Percentiles rank a stretch among this genome's conserved stretches.
These are phyloP conservation scores for Pelobates cultripes DNA, from an alignment of 2,797 vertebrate genomes.

Conservation along the genomic window DNA sequence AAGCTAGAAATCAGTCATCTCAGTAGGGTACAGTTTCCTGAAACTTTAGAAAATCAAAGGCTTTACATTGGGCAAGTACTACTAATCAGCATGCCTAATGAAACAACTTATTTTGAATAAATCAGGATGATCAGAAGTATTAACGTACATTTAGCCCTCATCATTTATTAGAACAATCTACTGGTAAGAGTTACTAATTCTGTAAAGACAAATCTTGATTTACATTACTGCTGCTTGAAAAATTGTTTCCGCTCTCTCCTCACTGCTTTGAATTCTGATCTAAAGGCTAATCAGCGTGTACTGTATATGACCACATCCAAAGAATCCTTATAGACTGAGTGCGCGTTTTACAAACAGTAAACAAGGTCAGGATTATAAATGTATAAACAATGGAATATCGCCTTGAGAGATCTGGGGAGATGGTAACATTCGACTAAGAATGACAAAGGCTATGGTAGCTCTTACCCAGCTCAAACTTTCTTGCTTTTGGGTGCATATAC, in stretches of 20 bases:
- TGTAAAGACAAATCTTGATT: not conserved
- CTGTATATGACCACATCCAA: too few relatives aligned
- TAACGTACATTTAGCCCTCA: conserved; percentile 30
- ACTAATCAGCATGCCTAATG: conserved; percentile 49
- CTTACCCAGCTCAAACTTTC: too few relatives aligned
- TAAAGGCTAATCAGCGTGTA: too few relatives aligned
- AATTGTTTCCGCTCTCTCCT: too few relatives aligned
- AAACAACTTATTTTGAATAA: conserved; percentile 46
- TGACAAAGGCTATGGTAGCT: too few relatives aligned
- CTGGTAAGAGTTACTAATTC: not conserved
- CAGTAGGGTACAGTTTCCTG: conserved; percentile 46
- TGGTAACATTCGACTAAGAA: too few relatives aligned
- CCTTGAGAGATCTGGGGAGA: too few relatives aligned
- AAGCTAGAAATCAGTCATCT: conserved; percentile 37
- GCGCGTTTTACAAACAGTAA: too few relatives aligned
- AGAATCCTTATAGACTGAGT: too few relatives aligned
- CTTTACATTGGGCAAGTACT: conserved; percentile 38
- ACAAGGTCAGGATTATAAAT: too few relatives aligned
- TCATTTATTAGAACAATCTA: not conserved
- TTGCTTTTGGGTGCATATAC: too few relatives aligned
- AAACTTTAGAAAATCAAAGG: conserved; percentile 47
- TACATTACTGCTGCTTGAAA: not conserved
- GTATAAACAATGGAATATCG: too few relatives aligned
- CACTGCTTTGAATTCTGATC: not conserved
- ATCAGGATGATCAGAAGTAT: conserved; percentile 36